Evolutionary conservation across 2,888 invertebrate genomes (phyloP), one percentile per base, ranked within the genome.

Genomic region (Ophion ellenae): DNA sequence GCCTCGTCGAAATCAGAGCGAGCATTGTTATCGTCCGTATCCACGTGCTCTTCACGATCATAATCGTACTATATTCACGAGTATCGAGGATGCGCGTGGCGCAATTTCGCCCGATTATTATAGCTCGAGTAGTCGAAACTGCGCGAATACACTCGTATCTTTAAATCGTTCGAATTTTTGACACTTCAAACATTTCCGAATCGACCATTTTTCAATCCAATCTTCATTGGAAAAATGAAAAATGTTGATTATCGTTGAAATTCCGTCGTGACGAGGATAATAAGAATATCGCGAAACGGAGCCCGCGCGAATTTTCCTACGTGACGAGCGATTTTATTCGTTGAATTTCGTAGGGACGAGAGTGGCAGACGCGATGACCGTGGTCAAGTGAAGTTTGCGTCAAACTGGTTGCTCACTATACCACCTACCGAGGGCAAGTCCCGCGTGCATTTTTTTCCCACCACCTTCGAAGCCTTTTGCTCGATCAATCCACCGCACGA

Each of bases 401-500:
- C 88, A 86, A 87, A 88, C 88, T 88, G 88, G 87, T 88, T 87
- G 80, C 84, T 86, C 84, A 74, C 80, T 76, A 28, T 83, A 53
- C 77, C 57, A 71, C 47, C 78, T 45, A 70, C 74, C 32, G 66
- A 57, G 57, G 79, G 82, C 82, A 87, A 86, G 87, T 83, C 81
- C 76, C 84, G 82, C 28, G 28, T 63, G n/a, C 17, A 28, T 67
- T 66, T 67, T 57, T 32, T 67, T 57, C 24, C 87, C 86, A 86
- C 88, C 78, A 81, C 83, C 40, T 24, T 7, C 57, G 32, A 71
- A 9, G 59, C 32, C n/a, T 75, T 79, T 53, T 57, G 76, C 77
- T 69, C 84, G 81, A 78, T 86, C 67, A 45, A 84, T 81, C 69
- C 78, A 14, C 17, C 53, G 5, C 66, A 66, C 45, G 64, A 64